Evolutionary conservation across 2,888 invertebrate species (phyloP), one percentile per base, ranked within the genome.

Genomic region (Watsonalla binaria): DNA sequence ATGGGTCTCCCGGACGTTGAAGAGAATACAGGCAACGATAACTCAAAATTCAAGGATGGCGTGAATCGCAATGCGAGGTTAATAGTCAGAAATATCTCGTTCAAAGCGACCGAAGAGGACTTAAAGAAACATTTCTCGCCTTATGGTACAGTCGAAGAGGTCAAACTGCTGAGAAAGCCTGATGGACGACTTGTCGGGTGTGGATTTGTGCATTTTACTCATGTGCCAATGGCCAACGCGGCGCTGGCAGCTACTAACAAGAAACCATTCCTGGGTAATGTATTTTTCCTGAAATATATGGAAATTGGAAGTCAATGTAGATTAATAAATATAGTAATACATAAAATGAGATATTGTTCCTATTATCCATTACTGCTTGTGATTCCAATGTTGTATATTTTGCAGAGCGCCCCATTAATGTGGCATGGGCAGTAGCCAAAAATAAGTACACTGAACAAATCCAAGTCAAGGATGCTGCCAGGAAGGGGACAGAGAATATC

Each of bases 381-480:
- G 39, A 51, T 54, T 6, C 1, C 47, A 55, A 42, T 45, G 11
- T 51, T 6, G 33, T 54, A 39, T 54, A 48, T 53, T 7, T 70
- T 72, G 54, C 82, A 80, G 94, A 94, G n/a, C 90, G 95, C 9
- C 86, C 92, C 0, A 88, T 95, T 42, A 87, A 82, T 62, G 95
- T 98, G 0, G 96, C 98, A 81, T 98, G 96, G 95, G 97, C 98
- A 5, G 72, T 98, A 35, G 92, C 96, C 0, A 98, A 97, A 84
- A 92, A 94, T 66, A 93, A 94, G 66, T 97, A 93, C 80, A 76
- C 76, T 45, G 81, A 78, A 55, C 66, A 79, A 52, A 55, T 61
- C 39, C 68, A 72, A 24, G 42, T 2, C 11, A 65, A 55, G 5
- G 59, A 64, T 52, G 63, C 65, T 2, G 59, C 60, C 6, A 75